Base-by-base conservation (phyloP, 2,888 invertebrate species). In the Ecdyonurus torrentis region DNA sequence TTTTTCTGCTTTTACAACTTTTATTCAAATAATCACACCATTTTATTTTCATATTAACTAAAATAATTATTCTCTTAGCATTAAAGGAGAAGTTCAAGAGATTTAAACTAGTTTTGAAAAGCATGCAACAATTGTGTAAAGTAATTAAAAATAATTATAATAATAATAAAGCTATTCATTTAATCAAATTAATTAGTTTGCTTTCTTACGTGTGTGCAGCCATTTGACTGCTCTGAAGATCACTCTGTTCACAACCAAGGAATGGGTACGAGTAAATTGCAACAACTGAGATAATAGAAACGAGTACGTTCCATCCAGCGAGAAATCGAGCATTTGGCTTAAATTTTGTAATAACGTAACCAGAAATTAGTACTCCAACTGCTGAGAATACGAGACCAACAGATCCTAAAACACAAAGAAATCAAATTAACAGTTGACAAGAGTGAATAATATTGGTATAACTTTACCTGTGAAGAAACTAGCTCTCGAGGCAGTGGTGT, bases 401-500 rank as follows among this genome's bases (percentile, higher is more conserved):
- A 0, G 82, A 83, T 63, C 85, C 71, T 71, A 65, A n/a, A n/a
- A n/a, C 2, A 65, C 63, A 61, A 58, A 22, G 22, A 19, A 61
- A 10, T 15, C 19, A 37, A 19, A 2, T 18, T 37, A 25, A n/a
- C n/a, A n/a, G n/a, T n/a, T n/a, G n/a, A n/a, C n/a, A n/a, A n/a
- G n/a, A n/a, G n/a, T n/a, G n/a, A n/a, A n/a, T n/a, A 58, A 58
- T 22, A 1, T 1, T n/a, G 20, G 7, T 58, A 15, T 55, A n/a
- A 24, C 23, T 59, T 66, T 69, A 80, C 81, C 90, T 60, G 89
- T 86, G 58, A 87, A 83, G 66, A 89, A 76, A 67, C 86, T 88
- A 0, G 89, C 86, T 7, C 81, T 81, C 0, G 87, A 84, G 0
- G 90, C 87, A 3, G 87, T 85, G 68, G 86, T 84, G 63, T 83